Base-by-base conservation (phyloP, 2,113 vertebrate species). In the Piprites chloris region DNA sequence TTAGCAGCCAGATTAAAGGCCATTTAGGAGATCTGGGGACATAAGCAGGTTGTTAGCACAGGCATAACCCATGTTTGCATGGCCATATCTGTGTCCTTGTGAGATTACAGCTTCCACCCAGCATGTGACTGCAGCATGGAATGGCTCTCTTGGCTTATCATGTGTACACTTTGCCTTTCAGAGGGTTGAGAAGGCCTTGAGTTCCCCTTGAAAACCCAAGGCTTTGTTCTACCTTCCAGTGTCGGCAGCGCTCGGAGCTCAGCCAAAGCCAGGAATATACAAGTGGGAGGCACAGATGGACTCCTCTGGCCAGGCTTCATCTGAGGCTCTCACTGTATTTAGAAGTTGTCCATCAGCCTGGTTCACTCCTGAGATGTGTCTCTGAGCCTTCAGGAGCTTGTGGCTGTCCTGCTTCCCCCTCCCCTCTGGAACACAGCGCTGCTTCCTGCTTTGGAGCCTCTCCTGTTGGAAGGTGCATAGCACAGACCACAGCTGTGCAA, bases 11-110 rank as follows among this genome's bases (percentile, higher is more conserved):
- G 80, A 53, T 67, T 65, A 78, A 42, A 89, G 81, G 87, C 47
- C 41, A 2, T 49, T 59, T 11, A 46, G 95, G 95, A 91, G 58
- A 49, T 47, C 35, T 24, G 37, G 76, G 41, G 73, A 33, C 39
- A 4, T 4, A n/a, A 3, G 12, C 37, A 2, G 4, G 55, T 41
- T 89, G 74, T 87, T 97, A 91, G 89, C 87, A 56, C 4, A 90
- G 81, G 84, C 84, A 89, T 65, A 92, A 78, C 44, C 35, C 28
- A 7, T 89, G 89, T 95, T 71, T 96, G 86, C 46, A n/a, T 28
- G 86, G 72, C 73, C 52, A 2, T 95, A 95, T 95, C 95, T 87
- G 42, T 92, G 89, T 94, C 81, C 95, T 89, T 77, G 91, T 53
- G 80, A 96, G 95, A 90, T 95, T 78, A 90, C 73, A 81, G 85